Base-by-base conservation (phyloP, 2,113 vertebrate genomes). In the Empidonax alnorum region DNA sequence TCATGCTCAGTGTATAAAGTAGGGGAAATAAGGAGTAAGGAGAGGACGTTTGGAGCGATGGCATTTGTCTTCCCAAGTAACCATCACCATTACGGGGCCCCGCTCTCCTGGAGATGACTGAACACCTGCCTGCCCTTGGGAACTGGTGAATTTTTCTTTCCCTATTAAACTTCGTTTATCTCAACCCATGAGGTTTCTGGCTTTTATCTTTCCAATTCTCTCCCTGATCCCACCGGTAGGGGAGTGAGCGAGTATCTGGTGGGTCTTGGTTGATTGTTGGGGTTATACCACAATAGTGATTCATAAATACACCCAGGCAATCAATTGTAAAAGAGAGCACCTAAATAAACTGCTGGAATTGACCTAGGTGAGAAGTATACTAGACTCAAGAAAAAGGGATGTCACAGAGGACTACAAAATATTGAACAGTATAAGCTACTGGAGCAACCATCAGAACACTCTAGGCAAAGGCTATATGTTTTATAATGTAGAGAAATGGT, bases 261-360 rank as follows among this genome's bases (percentile, higher is more conserved):
- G 24, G 8, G 15, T 3, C 6, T 47, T 82, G 55, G n/a, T 62
- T 41, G 30, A 19, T 63, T 22, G 18, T 35, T 42, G 41, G 25
- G 41, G 14, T 28, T 63, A 37, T 69, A 16, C 22, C 4, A 49
- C 3, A 33, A 6, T 5, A 28, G 25, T 31, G 9, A 77, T 50
- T 91, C 62, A 73, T 76, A 84, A 87, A 83, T 46, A 90, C 67
- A 90, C 68, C 30, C 31, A 84, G 17, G 35, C 24, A 84, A 58
- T 76, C 58, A 90, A 52, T 92, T 95, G 69, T 71, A 59, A 93
- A 93, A 81, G 30, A 55, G 44, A 83, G 59, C 61, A 81, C 35
- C 33, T 68, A 86, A 86, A 78, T 14, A 87, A 68, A 81, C 30
- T 28, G 17, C 56, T 84, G 41, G 44, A 89, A 80, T 84, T 93